phyloP scores from a whole-genome alignment of 1,140 invertebrate species.

The Steinernema feltiae region DNA sequence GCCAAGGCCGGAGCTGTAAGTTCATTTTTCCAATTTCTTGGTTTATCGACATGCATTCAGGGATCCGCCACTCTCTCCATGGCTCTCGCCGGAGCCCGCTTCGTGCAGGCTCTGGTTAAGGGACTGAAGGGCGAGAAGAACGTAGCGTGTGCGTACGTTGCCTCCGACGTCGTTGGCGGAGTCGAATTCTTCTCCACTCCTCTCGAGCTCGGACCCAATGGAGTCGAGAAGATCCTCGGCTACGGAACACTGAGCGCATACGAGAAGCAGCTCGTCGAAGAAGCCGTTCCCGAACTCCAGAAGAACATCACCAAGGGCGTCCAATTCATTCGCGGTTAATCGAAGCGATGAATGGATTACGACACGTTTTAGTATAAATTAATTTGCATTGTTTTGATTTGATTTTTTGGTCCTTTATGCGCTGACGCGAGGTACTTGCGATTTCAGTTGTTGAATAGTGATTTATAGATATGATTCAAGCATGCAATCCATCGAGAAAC shows the following conservation, averaged over 20 bases:
- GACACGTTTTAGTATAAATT: too few relatives aligned
- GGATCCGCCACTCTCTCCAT: conserved; percentile 98
- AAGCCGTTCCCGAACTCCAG: conserved; percentile 84
- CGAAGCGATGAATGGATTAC: neutral
- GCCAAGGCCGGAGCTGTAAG: conserved; percentile 86
- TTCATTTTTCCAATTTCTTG: conserved; percentile 33
- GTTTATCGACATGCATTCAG: conserved; percentile 50
- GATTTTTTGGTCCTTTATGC: too few relatives aligned
- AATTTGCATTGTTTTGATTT: too few relatives aligned
- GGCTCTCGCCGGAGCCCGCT: conserved; percentile 91
- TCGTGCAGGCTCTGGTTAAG: conserved; percentile 63
- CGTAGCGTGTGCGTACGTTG: conserved; percentile 67
- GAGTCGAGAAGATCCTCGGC: conserved; percentile 81
- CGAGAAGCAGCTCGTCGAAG: conserved; percentile 77
- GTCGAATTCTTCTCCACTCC: conserved; percentile 90
- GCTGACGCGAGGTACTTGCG: too few relatives aligned
- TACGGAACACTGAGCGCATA: conserved; percentile 78
- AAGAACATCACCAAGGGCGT: conserved; percentile 92
- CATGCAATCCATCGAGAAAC: too few relatives aligned
- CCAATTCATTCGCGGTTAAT: conserved; percentile 76
- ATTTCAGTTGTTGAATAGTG: too few relatives aligned
- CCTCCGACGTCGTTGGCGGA: conserved; percentile 76
- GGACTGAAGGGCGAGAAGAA: conserved; percentile 52
- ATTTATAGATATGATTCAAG: too few relatives aligned
- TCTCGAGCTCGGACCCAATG: conserved; percentile 76